Evolutionary conservation across 2,113 vertebrate species (phyloP), one percentile per base, ranked within the genome.

Genomic region (Todiramphus chloris): DNA sequence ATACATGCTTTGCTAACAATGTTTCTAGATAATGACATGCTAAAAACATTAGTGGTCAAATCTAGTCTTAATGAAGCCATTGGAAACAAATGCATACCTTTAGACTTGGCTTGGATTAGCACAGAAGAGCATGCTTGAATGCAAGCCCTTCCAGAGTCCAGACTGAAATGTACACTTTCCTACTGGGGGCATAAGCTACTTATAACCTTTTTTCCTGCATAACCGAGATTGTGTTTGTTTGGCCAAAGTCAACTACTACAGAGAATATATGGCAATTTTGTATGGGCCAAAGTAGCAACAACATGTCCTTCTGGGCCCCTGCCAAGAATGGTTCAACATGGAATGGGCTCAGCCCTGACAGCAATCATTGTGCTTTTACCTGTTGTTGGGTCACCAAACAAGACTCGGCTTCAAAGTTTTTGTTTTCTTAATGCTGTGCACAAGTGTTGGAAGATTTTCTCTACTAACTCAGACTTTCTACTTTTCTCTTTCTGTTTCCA

Each of bases 131-230:
- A 76, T 66, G 73, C 6, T 64, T 50, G 43, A 94, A 43, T 6
- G 2, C 2, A 0, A 72, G 56, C 10, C 21, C 17, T 79, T 84
- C 20, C 31, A 0, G 0, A 88, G 24, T 20, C 11, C 31, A 58
- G 21, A 37, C 3, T 67, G 73, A 83, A 83, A 88, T 16, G n/a
- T 11, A 41, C 2, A 13, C 16, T 83, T n/a, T 74, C 62, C 31
- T 67, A 15, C 37, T 30, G 24, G 28, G 50, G 62, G 24, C 27
- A 60, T 43, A 62, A 93, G 44, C 5, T 24, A 39, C 16, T 2
- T 23, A 50, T 4, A 76, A 2, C 10, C 5, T 60, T 39, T 84
- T 64, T 33, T 66, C 31, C 41, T 69, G 9, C 1, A 0, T 35
- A 58, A 78, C 10, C 30, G 19, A 37, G 39, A 35, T n/a, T 1